Percentiles rank a stretch among this genome's conserved stretches.
phyloP scores from a whole-genome alignment of 2,113 vertebrate genomes.

The Chamaetylas fuelleborni region DNA sequence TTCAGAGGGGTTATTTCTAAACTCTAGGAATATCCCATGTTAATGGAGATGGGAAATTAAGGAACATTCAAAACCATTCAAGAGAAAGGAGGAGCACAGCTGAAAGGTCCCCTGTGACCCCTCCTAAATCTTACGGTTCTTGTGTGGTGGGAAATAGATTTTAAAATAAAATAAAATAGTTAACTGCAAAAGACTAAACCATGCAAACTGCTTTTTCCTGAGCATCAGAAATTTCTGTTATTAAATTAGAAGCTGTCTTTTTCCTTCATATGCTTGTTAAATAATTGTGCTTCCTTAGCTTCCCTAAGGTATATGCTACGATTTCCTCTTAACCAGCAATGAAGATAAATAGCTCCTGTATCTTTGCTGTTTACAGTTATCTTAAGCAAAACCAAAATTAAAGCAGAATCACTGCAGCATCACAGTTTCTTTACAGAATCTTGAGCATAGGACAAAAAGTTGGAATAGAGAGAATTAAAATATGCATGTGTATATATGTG shows the following conservation, averaged over 20 bases:
- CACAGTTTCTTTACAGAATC: not conserved
- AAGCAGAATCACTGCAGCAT: not conserved
- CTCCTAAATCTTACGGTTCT: not conserved
- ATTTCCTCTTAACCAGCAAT: constrained; percentile 32
- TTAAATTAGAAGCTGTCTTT: constrained; percentile 43
- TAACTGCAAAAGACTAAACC: not conserved
- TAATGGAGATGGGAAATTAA: not conserved
- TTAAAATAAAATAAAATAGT: not conserved
- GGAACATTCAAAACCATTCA: not conserved
- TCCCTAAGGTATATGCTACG: not conserved
- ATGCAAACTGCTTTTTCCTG: not conserved
- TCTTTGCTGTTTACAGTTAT: constrained; percentile 6
- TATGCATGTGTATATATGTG: not conserved
- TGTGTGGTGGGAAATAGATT: not conserved
- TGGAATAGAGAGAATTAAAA: not conserved
- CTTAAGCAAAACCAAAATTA: constrained; percentile 39
- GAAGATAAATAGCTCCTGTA: constrained; percentile 37
- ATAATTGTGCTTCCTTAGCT: constrained; percentile 17
- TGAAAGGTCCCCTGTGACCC: not conserved
- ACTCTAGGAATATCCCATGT: not conserved
- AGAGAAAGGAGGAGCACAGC: not conserved
- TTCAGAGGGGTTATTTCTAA: not conserved
- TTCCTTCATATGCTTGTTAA: constrained; percentile 4
- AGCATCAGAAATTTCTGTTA: not conserved
- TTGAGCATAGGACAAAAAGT: not conserved